Evolutionary conservation across 2,888 invertebrate species (phyloP).

Genomic region (Sinotaia quadrata): DNA sequence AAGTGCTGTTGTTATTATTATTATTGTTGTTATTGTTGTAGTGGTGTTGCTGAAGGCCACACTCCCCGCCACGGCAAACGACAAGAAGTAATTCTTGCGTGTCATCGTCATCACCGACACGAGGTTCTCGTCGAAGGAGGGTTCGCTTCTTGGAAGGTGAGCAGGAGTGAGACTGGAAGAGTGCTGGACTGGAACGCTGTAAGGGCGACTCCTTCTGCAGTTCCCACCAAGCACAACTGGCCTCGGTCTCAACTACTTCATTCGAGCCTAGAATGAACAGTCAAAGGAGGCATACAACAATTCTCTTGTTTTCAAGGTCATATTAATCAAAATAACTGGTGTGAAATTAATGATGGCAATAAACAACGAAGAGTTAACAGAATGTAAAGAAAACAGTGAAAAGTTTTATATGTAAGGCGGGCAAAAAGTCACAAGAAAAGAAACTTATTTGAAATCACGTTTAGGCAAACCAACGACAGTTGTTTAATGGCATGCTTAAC

Average conservation of each 20-base stretch:
- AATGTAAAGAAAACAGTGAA: no score
- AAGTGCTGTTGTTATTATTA: conserved; percentile 15
- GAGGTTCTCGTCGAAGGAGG: conserved; percentile 82
- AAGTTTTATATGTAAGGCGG: no score
- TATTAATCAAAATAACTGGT: no score
- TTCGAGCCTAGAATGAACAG: not conserved
- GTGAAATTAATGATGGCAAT: no score
- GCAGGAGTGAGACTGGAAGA: conserved; percentile 39
- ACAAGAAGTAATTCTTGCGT: conserved; percentile 82
- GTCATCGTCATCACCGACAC: conserved; percentile 75
- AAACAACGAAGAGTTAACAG: no score
- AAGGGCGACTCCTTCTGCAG: conserved; percentile 35
- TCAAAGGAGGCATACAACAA: not conserved
- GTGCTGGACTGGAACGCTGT: conserved; percentile 49
- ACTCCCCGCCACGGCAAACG: conserved; percentile 33
- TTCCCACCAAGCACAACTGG: conserved; percentile 1
- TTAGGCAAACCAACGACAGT: no score
- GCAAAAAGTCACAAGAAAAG: no score
- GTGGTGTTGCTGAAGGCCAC: conserved; percentile 20
- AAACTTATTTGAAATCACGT: no score
- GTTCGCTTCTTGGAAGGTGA: conserved; percentile 78
- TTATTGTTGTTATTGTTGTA: conserved; percentile 17
- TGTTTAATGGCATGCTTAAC: no score
- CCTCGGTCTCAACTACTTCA: not conserved
- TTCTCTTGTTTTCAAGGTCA: no score